Evolutionary conservation across 2,113 vertebrate species (phyloP).

Genomic region (Agelaius tricolor): DNA sequence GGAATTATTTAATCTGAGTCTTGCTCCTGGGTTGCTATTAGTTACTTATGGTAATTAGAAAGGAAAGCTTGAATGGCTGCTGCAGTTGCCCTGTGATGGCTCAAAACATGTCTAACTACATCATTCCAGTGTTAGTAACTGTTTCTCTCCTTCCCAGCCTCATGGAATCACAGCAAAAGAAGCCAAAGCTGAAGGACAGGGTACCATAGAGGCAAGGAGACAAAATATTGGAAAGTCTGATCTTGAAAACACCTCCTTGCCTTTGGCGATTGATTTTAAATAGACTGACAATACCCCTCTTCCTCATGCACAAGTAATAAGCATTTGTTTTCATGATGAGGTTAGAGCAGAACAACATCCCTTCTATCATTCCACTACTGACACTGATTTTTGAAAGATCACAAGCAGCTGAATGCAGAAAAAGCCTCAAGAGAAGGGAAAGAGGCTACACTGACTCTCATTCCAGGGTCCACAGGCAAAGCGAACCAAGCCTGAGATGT

Average conservation of each 20-base stretch:
- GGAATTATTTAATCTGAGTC: constrained; percentile 8
- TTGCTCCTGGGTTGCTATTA: background rate
- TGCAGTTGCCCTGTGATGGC: background rate
- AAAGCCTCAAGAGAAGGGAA: background rate
- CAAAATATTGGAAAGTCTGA: background rate
- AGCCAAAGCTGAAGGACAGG: background rate
- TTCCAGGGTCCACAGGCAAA: background rate
- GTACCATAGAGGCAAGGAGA: background rate
- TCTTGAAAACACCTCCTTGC: background rate
- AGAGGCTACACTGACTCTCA: background rate
- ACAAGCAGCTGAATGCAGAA: background rate
- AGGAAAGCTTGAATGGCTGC: background rate
- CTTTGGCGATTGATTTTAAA: background rate
- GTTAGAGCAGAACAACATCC: background rate
- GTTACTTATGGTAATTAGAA: background rate
- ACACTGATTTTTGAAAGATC: background rate
- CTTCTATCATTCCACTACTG: background rate
- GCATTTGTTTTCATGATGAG: background rate
- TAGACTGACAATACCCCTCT: background rate
- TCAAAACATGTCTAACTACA: background rate
- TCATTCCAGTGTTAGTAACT: background rate
- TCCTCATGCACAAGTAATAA: background rate
- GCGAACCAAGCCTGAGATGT: background rate
- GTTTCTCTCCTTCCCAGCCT: background rate
- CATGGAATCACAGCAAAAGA: background rate